Evolutionary conservation across 2,797 vertebrate species (phyloP), one percentile per base, ranked within the genome.

Genomic region (Arnoldichthys spilopterus): DNA sequence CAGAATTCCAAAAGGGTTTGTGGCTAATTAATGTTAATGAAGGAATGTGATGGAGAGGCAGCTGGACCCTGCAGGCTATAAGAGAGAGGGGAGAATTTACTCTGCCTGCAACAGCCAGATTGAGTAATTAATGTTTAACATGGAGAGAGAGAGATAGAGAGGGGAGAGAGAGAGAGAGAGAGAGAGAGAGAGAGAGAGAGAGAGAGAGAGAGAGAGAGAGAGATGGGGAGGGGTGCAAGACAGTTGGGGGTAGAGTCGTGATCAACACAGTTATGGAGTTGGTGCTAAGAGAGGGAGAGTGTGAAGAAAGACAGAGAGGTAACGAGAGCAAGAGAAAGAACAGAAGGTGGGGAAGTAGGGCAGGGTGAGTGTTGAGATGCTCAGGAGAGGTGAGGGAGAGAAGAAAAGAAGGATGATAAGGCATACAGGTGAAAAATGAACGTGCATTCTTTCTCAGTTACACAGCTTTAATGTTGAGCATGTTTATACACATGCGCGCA

Each of bases 91-190:
- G 20, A 49, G 43, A 58, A 30, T 85, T 86, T 86, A 90, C 80
- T 90, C 88, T 89, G 91, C 91, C 91, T 79, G 83, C 83, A 85
- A 90, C 89, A 92, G 83, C 86, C 79, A 72, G 86, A 78, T 77
- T 84, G 84, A 82, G 90, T 93, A 93, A 94, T 94, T 93, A 94
- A 94, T 93, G 92, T 93, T 92, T 93, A 93, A 93, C 91, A 78
- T 84, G 2, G n/a, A 68, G 40, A 67, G 22, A 54, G 47, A 37
- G 61, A 13, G 30, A 37, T 87, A 90, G 34, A 3, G 8, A 37
- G 34, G 8, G 34, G 53, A 24, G 63, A 20, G 63, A 24, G 87
- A 90, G 89, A 90, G 86, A 67, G 81, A 88, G 34, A 37, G 34
- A 37, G 87, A 83, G 82, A 70, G 82, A 87, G 85, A 47, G 40